Evolutionary conservation across 2,113 vertebrate species (phyloP), one percentile per base, ranked within the genome.

Genomic region (Puntigrus tetrazona): DNA sequence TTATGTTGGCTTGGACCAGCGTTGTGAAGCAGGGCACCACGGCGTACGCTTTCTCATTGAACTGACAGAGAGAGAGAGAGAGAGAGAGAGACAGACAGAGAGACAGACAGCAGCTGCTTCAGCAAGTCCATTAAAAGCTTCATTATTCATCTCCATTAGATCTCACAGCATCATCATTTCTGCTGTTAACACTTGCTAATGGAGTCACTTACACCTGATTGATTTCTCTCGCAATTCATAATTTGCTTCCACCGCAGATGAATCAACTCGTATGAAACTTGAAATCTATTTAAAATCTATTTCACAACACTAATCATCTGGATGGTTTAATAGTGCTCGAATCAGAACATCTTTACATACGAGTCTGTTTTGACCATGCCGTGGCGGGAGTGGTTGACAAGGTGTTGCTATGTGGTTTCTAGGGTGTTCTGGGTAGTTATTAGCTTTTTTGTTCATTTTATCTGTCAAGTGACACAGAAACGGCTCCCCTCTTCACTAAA

Each of bases 11-110:
- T 90, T 99, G 98, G 80, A 99, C 98, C 91, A 99, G 93, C 87
- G 96, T 97, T 78, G 95, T 97, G 92, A 99, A 99, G 94, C 98
- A 99, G 0, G 97, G 95, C 87, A 99, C 97, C 83, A 99, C 97
- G 0, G 96, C 95, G 18, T 97, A 96, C 0, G 98, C 97, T 91
- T 98, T 98, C 88, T 99, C 97, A 0, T 97, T 99, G 93, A 99
- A 99, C 98, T 99, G 86, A n/a, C 59, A 82, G 16, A 69, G 1
- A 31, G 4, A 75, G 22, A 82, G 55, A 38, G 4, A 75, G 22
- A 82, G 55, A 38, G n/a, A 65, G 5, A 36, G 41, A 7, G 41
- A 43, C 41, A 82, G 14, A 69, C 1, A 34, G 5, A 76, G n/a
- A 81, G 59, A 43, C 34, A 69, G 7, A 41, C 29, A 85, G 50